phyloP scores from a whole-genome alignment of 2,113 vertebrate species.

The Aramus guarauna region DNA sequence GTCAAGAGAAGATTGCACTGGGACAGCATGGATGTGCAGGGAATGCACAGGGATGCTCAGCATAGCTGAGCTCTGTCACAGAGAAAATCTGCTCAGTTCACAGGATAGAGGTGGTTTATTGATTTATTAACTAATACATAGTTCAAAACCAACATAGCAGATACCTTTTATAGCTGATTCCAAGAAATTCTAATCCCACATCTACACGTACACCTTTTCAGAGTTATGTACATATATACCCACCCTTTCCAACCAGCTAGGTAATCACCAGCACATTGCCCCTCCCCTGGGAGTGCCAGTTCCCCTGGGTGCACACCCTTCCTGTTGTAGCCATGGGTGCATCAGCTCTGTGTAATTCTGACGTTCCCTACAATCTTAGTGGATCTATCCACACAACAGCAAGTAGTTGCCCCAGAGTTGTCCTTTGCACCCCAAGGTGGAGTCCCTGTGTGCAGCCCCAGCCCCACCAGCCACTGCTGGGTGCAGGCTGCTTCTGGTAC shows the following conservation, averaged over 20 bases:
- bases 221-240: accelerated
- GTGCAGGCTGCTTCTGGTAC: background rate
- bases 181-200: background rate
- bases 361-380: background rate
- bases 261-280: too few relatives aligned
- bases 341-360: background rate
- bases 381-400: background rate
- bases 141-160: background rate
- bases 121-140: background rate
- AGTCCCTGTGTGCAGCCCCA: background rate
- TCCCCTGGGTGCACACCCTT: background rate
- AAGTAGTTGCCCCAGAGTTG: background rate
- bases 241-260: background rate
- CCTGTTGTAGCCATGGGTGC: background rate
- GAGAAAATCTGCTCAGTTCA: background rate
- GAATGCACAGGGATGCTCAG: background rate
- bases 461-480: background rate
- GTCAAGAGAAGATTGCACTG: background rate
- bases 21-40: background rate
- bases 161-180: background rate
- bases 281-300: too few relatives aligned
- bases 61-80: background rate
- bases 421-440: background rate
- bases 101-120: background rate
- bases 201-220: accelerated